Conservation (phyloP, 2,888 invertebrate species). For the Lutraria lutraria region DNA sequence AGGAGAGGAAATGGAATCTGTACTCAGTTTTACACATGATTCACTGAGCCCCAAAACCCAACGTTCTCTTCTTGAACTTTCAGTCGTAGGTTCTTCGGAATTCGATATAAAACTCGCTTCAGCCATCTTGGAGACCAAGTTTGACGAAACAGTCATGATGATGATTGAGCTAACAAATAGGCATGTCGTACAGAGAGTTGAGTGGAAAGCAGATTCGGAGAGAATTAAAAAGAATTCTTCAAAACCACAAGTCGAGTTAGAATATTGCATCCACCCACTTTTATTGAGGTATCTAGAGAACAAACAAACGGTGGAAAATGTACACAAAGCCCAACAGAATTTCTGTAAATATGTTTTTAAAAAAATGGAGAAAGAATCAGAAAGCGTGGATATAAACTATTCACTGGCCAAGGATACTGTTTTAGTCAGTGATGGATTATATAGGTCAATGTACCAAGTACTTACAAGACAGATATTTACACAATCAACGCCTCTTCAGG, state of each 20-base stretch:
- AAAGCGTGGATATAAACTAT: not conserved
- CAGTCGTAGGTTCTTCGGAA: not conserved
- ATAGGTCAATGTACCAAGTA: not conserved
- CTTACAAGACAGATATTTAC: not conserved
- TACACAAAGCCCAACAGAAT: not conserved
- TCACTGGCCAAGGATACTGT: not conserved
- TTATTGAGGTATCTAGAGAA: not conserved
- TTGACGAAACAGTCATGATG: not conserved
- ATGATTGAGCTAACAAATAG: constrained; percentile 3
- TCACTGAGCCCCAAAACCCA: not conserved
- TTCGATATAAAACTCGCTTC: not conserved
- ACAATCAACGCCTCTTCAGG: not conserved
- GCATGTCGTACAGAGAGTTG: not conserved
- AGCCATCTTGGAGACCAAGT: not conserved
- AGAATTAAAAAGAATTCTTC: not conserved
- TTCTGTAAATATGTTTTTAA: not conserved
- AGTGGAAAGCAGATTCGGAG: not conserved
- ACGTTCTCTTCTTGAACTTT: not conserved
- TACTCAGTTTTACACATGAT: not conserved
- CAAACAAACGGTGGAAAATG: not conserved
- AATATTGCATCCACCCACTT: constrained; percentile 5
- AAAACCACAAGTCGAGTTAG: not conserved
- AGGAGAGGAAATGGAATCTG: not conserved
- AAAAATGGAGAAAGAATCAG: not conserved
- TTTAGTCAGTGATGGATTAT: not conserved